These are phyloP conservation scores for Pagetopsis macropterus DNA, from an alignment of 2,797 vertebrate species.

Conservation along the genomic window DNA sequence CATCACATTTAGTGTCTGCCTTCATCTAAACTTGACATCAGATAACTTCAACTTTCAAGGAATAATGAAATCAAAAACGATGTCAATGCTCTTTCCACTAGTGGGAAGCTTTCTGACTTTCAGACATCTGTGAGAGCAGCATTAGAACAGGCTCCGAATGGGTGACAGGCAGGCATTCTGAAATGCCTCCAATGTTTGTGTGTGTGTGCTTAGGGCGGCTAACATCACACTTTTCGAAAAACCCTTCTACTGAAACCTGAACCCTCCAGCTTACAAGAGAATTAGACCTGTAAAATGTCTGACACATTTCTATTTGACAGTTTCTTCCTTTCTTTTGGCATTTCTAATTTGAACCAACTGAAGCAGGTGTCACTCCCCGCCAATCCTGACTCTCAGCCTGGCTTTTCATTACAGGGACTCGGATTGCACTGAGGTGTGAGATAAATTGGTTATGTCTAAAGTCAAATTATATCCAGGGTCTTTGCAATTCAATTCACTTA, in stretches of 20 bases:
- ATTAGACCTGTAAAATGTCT: conserved; percentile 72
- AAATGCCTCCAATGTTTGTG: conserved; percentile 27
- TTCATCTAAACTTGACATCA: background rate
- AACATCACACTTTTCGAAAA: conserved; percentile 53
- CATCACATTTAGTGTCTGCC: background rate
- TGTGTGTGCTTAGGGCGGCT: conserved; percentile 27
- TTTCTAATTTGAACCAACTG: conserved; percentile 83
- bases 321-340: conserved; percentile 78
- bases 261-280: conserved; percentile 60
- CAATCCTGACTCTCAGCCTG: conserved; percentile 64
- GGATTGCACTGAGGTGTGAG: conserved; percentile 68
- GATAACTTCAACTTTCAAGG: background rate
- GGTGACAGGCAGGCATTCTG: conserved; percentile 19
- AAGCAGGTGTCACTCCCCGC: conserved; percentile 84
- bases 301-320: conserved; percentile 78
- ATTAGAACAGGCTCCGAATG: conserved; percentile 11
- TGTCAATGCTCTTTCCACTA: background rate
- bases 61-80: conserved; percentile 7
- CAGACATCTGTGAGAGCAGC: conserved; percentile 14
- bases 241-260: conserved; percentile 60
- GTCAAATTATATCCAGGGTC: conserved; percentile 81
- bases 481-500: conserved; percentile 79
- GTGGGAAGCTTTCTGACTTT: conserved; percentile 1
- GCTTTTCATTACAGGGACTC: conserved; percentile 76
- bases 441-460: conserved; percentile 85